Evolutionary conservation across 2,797 vertebrate species (phyloP), one percentile per base, ranked within the genome.

Genomic region (Bradypodion pumilum): DNA sequence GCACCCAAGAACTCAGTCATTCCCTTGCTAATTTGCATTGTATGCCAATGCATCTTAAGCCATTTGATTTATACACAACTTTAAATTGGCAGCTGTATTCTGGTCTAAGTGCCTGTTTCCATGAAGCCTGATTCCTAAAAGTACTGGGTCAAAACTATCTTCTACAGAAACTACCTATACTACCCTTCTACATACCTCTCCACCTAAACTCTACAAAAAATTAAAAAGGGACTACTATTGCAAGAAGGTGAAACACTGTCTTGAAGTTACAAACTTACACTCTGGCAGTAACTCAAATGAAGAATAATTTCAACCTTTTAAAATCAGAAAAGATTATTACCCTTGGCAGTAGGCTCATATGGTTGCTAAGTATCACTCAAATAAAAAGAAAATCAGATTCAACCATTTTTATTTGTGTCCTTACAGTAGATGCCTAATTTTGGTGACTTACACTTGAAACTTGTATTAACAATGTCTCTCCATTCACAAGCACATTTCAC

Each of bases 321-420:
- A 85, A 85, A 75, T 75, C 35, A 63, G 27, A 42, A 85, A 27
- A 35, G 76, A 63, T 77, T 49, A 63, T 85, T 77, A 76, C 25
- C 59, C 49, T 76, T 70, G 27, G 79, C 80, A 78, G 62, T 44
- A 37, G 29, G 27, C 76, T 40, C n/a, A 81, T 68, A n/a, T 60
- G 63, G 79, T 83, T 78, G 62, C 84, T 77, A 70, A 86, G 73
- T 85, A 74, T 73, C 75, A 69, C 82, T 81, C 56, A 86, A 86
- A 65, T 40, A 81, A 86, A 86, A 65, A 81, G 74, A 65, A 86
- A 81, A 62, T 74, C 56, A 81, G 69, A 82, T 78, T 60, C 75
- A 52, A 65, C 81, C 84, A 81, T 56, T 81, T 85, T 60, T 85
- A 81, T 85, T 82, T 86, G 46, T n/a, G 27, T 59, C 74, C 25